A percentile compares a stretch with the other conserved stretches of the same genome.
Evolutionary conservation across 2,113 vertebrate genomes (phyloP).

Genomic region (Crotalus horridus): DNA sequence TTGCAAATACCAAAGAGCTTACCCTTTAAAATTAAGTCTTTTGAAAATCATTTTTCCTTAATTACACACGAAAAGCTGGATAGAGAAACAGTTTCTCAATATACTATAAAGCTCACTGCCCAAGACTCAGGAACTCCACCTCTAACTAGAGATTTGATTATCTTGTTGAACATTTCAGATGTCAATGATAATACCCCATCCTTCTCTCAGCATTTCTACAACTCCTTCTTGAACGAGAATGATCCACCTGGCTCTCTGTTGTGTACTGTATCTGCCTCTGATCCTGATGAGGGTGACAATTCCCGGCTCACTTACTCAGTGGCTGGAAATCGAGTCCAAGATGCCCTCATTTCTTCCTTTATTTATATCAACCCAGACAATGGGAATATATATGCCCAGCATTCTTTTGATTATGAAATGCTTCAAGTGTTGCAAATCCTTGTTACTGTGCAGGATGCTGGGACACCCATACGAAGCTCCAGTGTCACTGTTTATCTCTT

Average conservation of each 20-base stretch:
- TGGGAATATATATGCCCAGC: slow-evolving; percentile 75
- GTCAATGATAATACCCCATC: slow-evolving; percentile 83
- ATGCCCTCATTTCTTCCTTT: slow-evolving; percentile 73
- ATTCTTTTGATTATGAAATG: slow-evolving; percentile 76
- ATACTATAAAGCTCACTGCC: slow-evolving; percentile 70
- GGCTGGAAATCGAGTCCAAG: slow-evolving; percentile 64
- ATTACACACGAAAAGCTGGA: slow-evolving; percentile 76
- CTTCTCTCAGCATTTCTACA: slow-evolving; percentile 72
- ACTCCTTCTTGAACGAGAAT: slow-evolving; percentile 76
- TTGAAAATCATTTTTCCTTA: slow-evolving; percentile 87
- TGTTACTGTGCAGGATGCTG: slow-evolving; percentile 68
- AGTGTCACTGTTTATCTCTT: slow-evolving; percentile 73
- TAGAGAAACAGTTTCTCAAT: slow-evolving; percentile 69
- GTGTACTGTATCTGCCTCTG: slow-evolving; percentile 76
- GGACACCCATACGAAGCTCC: slow-evolving; percentile 63
- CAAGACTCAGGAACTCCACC: slow-evolving; percentile 77
- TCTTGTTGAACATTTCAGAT: slow-evolving; percentile 80
- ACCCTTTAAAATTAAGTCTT: slow-evolving; percentile 81
- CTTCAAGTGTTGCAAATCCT: slow-evolving; percentile 70
- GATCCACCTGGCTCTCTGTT: slow-evolving; percentile 76
- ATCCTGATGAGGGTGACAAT: slow-evolving; percentile 74
- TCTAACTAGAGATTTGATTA: slow-evolving; percentile 67
- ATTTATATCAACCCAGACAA: slow-evolving; percentile 78
- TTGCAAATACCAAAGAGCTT: slow-evolving; percentile 68
- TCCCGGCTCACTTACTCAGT: slow-evolving; percentile 76